A percentile compares a stretch with the other conserved stretches of the same genome.
phyloP scores from a whole-genome alignment of 2,797 vertebrate species.

The Typhlichthys eigenmanni region DNA sequence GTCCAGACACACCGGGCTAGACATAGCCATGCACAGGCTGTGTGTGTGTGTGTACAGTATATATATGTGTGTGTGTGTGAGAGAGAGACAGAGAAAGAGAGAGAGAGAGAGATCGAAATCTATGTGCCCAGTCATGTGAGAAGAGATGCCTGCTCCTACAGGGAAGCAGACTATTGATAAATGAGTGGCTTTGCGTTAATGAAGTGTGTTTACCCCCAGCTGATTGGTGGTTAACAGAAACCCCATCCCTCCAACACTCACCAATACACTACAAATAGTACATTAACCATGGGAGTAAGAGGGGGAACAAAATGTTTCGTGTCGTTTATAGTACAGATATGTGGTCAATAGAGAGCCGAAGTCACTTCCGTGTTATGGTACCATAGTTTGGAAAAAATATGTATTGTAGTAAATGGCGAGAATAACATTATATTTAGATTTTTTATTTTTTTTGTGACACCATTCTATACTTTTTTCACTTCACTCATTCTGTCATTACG shows the following conservation, averaged over 20 bases:
- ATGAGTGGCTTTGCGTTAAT: constrained; percentile 68
- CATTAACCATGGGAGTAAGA: constrained; percentile 3
- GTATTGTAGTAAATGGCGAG: too few species aligned
- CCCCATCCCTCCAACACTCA: too few species aligned
- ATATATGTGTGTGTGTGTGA: not conserved
- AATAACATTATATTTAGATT: too few species aligned
- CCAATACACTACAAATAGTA: too few species aligned
- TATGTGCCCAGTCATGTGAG: not conserved
- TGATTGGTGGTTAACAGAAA: constrained; percentile 60
- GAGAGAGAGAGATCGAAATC: not conserved
- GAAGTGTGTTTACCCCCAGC: constrained; percentile 71
- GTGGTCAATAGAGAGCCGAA: too few species aligned
- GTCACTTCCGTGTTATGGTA: too few species aligned
- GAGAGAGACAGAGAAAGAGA: not conserved
- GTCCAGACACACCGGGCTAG: constrained; percentile 36
- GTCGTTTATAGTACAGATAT: too few species aligned
- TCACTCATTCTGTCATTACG: too few species aligned
- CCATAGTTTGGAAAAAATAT: too few species aligned
- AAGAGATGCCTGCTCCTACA: constrained; percentile 35
- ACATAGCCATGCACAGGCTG: constrained; percentile 40
- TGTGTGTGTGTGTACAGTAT: constrained; percentile 16
- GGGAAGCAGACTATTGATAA: constrained; percentile 59
- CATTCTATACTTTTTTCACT: not conserved
- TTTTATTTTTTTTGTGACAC: too few species aligned
- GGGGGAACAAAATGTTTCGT: not conserved